phyloP scores from a whole-genome alignment of 1,140 invertebrate genomes.

The Arctopsyche grandis region DNA sequence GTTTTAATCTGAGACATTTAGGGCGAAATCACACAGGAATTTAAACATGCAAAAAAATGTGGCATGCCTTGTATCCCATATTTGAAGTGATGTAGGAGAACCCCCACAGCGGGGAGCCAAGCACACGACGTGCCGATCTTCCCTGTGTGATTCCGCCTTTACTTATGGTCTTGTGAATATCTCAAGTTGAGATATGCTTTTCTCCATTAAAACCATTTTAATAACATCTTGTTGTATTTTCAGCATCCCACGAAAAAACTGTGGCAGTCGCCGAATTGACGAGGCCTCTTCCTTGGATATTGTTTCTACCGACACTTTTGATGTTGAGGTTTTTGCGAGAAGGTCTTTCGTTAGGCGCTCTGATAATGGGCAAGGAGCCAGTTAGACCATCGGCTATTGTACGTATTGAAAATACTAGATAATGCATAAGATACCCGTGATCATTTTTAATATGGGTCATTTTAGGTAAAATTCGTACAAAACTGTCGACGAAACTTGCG shows the following conservation, averaged over 20 bases:
- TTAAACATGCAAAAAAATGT: too few species aligned
- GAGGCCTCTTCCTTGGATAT: constrained; percentile 69
- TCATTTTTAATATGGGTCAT: neutral
- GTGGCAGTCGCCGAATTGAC: constrained; percentile 61
- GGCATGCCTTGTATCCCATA: neutral
- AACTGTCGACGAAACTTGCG: constrained; percentile 63
- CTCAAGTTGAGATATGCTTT: too few species aligned
- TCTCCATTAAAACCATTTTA: neutral
- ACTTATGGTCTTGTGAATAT: neutral
- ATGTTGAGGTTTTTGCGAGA: constrained; percentile 62
- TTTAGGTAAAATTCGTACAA: constrained; percentile 65
- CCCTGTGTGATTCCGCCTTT: too few species aligned
- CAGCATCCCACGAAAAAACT: constrained; percentile 61
- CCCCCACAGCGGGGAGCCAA: too few species aligned
- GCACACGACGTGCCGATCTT: too few species aligned
- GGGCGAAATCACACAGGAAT: neutral
- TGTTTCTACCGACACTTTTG: constrained; percentile 67
- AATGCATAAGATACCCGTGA: neutral
- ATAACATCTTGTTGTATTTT: constrained; percentile 38
- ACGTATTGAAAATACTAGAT: constrained; percentile 49
- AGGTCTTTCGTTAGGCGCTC: constrained; percentile 61
- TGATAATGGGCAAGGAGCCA: constrained; percentile 63
- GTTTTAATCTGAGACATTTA: constrained; percentile 10
- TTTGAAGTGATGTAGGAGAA: constrained; percentile 5
- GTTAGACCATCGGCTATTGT: constrained; percentile 67